These are phyloP conservation scores for Leptopilina myrica DNA, from an alignment of 2,888 invertebrate species.

Conservation along the genomic window DNA sequence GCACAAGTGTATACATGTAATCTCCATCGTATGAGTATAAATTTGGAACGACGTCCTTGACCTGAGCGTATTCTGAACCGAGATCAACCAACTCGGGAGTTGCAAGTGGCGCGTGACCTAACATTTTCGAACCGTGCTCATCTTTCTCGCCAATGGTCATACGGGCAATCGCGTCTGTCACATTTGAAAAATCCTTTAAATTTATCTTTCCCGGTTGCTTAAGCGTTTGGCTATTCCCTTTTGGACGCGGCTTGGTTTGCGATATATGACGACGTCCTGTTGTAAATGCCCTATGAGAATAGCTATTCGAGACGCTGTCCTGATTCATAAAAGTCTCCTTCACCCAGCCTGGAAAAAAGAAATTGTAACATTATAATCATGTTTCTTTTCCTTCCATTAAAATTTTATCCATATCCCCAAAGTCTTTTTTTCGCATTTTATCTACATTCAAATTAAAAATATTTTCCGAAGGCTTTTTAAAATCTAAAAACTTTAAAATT, in stretches of 20 bases:
- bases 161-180: constrained; percentile 89
- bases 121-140: constrained; percentile 70
- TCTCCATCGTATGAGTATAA: constrained; percentile 80
- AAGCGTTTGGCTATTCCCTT: constrained; percentile 83
- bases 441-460: no score
- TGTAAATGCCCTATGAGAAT: constrained; percentile 84
- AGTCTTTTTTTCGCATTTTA: no score
- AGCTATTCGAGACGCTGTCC: constrained; percentile 80
- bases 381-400: no score
- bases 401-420: no score
- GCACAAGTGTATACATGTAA: constrained; percentile 83
- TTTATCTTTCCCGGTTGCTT: constrained; percentile 94
- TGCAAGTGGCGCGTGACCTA: constrained; percentile 85
- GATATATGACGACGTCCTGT: constrained; percentile 82
- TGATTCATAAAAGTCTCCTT: constrained; percentile 78
- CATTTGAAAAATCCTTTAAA: constrained; percentile 91
- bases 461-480: no score
- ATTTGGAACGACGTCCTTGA: constrained; percentile 81
- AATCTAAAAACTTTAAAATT: no score
- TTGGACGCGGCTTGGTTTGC: constrained; percentile 81
- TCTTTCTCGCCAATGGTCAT: constrained; percentile 79
- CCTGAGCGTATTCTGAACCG: constrained; percentile 85
- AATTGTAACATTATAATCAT: constrained; percentile 2
- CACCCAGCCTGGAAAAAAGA: constrained; percentile 77
- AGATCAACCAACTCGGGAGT: constrained; percentile 87